Evolutionary conservation across 1,140 invertebrate genomes (phyloP).

Genomic region (Hyles vespertilio): DNA sequence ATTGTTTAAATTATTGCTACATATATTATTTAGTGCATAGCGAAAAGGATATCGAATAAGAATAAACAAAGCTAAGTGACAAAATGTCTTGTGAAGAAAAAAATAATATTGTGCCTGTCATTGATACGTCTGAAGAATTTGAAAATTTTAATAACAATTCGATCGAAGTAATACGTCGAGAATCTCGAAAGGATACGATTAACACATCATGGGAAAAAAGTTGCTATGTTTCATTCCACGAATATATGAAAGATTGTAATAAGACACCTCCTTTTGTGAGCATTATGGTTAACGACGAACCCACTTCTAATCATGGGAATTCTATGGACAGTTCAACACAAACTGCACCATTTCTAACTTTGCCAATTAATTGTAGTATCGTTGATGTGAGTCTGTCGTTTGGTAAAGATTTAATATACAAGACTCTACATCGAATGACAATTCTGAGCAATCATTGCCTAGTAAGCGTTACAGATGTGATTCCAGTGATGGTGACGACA

Average conservation of each 20-base stretch:
- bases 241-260: constrained; percentile 30
- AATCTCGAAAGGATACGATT: constrained; percentile 31
- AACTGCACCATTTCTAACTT: constrained; percentile 36
- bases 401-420: constrained; percentile 40
- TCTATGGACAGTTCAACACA: constrained; percentile 41
- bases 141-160: constrained; percentile 39
- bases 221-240: constrained; percentile 37
- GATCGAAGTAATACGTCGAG: constrained; percentile 56
- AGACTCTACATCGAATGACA: constrained; percentile 38
- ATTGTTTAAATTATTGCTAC: too few species aligned
- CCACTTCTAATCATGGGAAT: constrained; percentile 30
- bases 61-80: background rate
- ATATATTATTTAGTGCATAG: too few species aligned
- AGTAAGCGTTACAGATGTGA: constrained; percentile 50
- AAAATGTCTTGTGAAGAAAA: constrained; percentile 33
- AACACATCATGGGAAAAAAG: constrained; percentile 57
- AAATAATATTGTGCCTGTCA: constrained; percentile 26
- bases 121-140: constrained; percentile 27
- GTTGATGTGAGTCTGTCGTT: constrained; percentile 44
- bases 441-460: constrained; percentile 31
- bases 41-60: too few species aligned
- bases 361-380: constrained; percentile 29
- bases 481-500: constrained; percentile 38
- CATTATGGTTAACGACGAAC: constrained; percentile 40
- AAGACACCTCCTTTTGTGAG: constrained; percentile 49